These are phyloP conservation scores for Dascillus cervinus DNA, from an alignment of 2,888 invertebrate genomes.

Conservation along the genomic window DNA sequence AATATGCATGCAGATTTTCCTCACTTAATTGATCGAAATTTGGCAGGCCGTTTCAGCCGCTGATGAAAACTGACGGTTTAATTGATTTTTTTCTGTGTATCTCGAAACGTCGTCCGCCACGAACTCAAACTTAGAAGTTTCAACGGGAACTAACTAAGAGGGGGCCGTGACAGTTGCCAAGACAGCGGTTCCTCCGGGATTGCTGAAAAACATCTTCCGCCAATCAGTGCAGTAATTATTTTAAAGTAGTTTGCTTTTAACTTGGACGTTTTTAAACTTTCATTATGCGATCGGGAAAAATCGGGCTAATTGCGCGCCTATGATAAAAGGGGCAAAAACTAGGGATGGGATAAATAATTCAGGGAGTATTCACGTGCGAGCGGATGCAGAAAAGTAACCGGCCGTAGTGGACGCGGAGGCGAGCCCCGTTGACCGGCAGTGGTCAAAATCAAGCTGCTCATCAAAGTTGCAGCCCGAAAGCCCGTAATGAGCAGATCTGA, in stretches of 20 bases:
- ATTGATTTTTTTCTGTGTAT: too few species aligned
- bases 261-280: constrained; percentile 6
- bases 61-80: too few species aligned
- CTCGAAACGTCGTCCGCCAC: too few species aligned
- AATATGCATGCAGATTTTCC: too few species aligned
- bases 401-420: constrained; percentile 8
- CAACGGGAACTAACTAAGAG: constrained; percentile 20
- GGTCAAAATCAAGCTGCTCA: constrained; percentile 26
- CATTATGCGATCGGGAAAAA: neutral
- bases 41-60: too few species aligned
- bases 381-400: neutral
- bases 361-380: constrained; percentile 2
- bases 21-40: too few species aligned
- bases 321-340: neutral
- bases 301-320: too few species aligned
- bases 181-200: constrained; percentile 27
- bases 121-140: constrained; percentile 16
- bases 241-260: constrained; percentile 34
- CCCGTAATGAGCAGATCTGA: constrained; percentile 39
- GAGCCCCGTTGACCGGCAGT: constrained; percentile 16
- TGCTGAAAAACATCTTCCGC: constrained; percentile 32
- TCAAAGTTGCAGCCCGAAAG: constrained; percentile 35
- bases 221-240: constrained; percentile 40
- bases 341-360: constrained; percentile 8
- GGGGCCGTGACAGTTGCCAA: constrained; percentile 31